A percentile compares a stretch with the other conserved stretches of the same genome.
phyloP scores from a whole-genome alignment of 1,140 invertebrate species.

The Drosophila rhopaloa region DNA sequence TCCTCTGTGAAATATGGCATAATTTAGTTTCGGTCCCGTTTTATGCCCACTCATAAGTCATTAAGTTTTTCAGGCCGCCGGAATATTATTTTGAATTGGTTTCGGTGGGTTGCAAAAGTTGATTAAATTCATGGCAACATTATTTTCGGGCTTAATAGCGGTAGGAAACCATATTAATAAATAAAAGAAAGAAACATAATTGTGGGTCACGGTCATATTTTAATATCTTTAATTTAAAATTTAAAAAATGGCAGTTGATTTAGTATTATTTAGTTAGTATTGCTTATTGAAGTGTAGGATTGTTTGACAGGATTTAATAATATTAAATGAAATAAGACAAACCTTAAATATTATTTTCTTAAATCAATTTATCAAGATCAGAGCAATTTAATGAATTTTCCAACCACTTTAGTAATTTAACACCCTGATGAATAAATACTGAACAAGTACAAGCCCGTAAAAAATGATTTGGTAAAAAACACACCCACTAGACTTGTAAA shows the following conservation, averaged over 20 bases:
- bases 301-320: too few relatives aligned
- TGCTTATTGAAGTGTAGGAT: too few relatives aligned
- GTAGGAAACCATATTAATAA: slow-evolving; percentile 17
- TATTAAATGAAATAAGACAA: too few relatives aligned
- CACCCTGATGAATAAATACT: slow-evolving; percentile 44
- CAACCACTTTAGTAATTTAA: slow-evolving; percentile 13
- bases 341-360: too few relatives aligned
- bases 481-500: slow-evolving; percentile 3
- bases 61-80: slow-evolving; percentile 27
- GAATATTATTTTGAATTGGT: slow-evolving; percentile 55
- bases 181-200: not conserved
- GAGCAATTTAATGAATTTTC: slow-evolving; percentile 1
- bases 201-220: too few relatives aligned
- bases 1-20: slow-evolving; percentile 47
- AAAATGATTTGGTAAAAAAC: slow-evolving; percentile 10
- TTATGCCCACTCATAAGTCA: slow-evolving; percentile 54
- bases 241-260: too few relatives aligned
- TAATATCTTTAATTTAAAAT: not conserved
- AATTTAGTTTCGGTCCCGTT: slow-evolving; percentile 51
- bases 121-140: slow-evolving; percentile 56
- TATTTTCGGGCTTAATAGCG: slow-evolving; percentile 27
- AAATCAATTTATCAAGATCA: slow-evolving; percentile 13
- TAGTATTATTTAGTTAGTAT: too few relatives aligned
- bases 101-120: slow-evolving; percentile 15
- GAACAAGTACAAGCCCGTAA: not conserved